Conservation (phyloP, 2,113 vertebrate species). For the Malurus melanocephalus region DNA sequence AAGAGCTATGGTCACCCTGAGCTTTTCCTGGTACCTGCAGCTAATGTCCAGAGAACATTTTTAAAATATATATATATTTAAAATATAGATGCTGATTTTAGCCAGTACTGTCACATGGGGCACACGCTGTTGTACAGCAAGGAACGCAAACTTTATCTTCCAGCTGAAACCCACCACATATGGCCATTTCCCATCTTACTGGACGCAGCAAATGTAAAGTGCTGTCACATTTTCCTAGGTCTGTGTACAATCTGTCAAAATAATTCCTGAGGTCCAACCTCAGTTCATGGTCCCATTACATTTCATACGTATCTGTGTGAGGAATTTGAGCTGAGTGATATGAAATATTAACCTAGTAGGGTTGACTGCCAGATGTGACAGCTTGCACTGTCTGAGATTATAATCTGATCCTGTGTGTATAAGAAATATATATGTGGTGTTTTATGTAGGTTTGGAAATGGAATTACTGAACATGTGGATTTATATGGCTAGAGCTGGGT, state of each 20-base stretch:
- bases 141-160: not conserved
- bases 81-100: not conserved
- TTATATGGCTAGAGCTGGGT: not conserved
- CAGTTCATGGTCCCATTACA: not conserved
- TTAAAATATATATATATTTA: not conserved
- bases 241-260: slow-evolving; percentile 44
- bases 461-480: slow-evolving; percentile 6
- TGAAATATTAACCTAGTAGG: slow-evolving; percentile 25
- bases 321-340: slow-evolving; percentile 20
- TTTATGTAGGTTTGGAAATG: slow-evolving; percentile 29
- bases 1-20: not conserved
- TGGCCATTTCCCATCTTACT: not conserved
- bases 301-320: not conserved
- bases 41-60: not conserved
- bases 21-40: not conserved
- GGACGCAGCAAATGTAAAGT: not conserved
- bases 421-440: slow-evolving; percentile 7
- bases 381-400: slow-evolving; percentile 29
- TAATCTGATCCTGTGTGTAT: slow-evolving; percentile 33
- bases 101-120: not conserved
- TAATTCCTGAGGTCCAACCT: slow-evolving; percentile 27
- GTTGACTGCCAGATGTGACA: slow-evolving; percentile 41
- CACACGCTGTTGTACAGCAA: not conserved
- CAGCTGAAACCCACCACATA: not conserved
- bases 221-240: slow-evolving; percentile 22